phyloP scores from a whole-genome alignment of 2,797 vertebrate species.

The Hylomyscus alleni region DNA sequence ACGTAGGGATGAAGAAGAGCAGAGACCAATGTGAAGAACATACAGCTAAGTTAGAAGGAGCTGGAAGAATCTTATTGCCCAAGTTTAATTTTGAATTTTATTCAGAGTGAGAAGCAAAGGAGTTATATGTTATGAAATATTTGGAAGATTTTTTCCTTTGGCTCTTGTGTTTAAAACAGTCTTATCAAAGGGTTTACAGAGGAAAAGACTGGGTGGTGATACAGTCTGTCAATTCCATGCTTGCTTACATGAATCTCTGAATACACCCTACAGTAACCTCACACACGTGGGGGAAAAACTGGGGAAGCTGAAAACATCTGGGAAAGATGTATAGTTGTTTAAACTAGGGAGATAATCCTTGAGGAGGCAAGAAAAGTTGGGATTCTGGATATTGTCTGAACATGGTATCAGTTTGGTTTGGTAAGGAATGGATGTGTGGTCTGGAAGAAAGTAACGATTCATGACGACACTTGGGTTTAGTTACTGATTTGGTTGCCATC shows the following conservation, averaged over 20 bases:
- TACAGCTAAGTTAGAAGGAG: not conserved
- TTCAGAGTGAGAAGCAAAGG: constrained; percentile 10
- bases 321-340: constrained; percentile 31
- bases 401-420: not conserved
- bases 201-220: not conserved
- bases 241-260: not conserved
- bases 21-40: not conserved
- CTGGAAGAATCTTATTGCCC: not conserved
- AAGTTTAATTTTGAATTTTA: constrained; percentile 5
- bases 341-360: not conserved
- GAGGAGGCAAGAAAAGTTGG: constrained; percentile 36
- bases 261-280: not conserved
- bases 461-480: not conserved
- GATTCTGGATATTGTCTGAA: constrained; percentile 25
- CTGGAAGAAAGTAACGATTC: not conserved
- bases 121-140: not conserved
- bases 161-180: constrained; percentile 11
- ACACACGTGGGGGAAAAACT: not conserved
- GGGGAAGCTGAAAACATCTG: constrained; percentile 46
- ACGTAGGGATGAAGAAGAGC: not conserved
- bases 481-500: not conserved
- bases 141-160: constrained; percentile 45
- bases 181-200: not conserved
- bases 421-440: not conserved
- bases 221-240: too few relatives aligned